phyloP scores from a whole-genome alignment of 2,113 vertebrate species.

The Anseranas semipalmata region DNA sequence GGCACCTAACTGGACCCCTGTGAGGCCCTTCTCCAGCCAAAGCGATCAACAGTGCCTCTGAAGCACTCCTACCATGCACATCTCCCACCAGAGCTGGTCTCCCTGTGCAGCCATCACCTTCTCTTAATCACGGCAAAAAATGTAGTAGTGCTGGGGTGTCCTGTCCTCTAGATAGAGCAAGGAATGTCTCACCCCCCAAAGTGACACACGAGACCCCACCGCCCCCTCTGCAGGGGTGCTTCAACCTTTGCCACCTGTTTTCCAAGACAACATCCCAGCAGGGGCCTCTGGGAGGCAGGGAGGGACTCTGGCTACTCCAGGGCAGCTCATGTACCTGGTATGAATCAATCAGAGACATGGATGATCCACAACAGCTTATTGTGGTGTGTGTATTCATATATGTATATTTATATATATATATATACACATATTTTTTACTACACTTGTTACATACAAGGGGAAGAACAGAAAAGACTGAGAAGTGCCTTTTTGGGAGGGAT shows the following conservation, averaged over 20 bases:
- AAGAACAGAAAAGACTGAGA: not conserved
- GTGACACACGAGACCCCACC: not conserved
- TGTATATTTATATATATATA: not conserved
- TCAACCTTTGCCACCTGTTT: not conserved
- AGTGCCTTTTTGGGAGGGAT: not conserved
- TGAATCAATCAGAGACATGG: not conserved
- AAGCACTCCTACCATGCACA: not conserved
- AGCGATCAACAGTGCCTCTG: not conserved
- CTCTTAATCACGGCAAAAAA: not conserved
- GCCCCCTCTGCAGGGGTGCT: not conserved
- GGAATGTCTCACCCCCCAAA: not conserved
- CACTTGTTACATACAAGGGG: fast-evolving
- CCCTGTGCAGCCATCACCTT: not conserved
- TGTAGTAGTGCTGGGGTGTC: fast-evolving
- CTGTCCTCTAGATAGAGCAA: not conserved
- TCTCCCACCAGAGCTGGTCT: not conserved
- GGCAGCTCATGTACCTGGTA: not conserved
- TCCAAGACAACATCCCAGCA: not conserved
- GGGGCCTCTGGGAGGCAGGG: not conserved
- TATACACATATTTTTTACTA: not conserved
- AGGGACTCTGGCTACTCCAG: not conserved
- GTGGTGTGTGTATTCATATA: fast-evolving
- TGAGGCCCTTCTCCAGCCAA: not conserved
- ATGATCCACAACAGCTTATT: not conserved
- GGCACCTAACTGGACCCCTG: not conserved